These are phyloP conservation scores for Gandaritis pyraliata DNA, from an alignment of 2,888 invertebrate genomes.

Conservation along the genomic window DNA sequence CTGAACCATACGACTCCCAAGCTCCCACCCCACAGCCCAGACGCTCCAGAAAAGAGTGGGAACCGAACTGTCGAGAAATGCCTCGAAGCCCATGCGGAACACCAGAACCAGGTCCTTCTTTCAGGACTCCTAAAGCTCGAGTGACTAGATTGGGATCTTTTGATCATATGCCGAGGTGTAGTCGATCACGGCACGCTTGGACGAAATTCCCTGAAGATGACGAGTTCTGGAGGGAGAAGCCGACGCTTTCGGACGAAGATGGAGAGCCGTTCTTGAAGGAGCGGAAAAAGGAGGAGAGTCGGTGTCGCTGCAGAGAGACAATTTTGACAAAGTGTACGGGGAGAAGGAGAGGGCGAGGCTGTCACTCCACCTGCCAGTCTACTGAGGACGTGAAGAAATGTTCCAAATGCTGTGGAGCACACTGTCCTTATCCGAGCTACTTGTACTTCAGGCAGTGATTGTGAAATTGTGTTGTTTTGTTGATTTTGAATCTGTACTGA, in stretches of 20 bases:
- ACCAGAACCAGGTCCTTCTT: slow-evolving; percentile 14
- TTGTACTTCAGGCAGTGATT: slow-evolving; percentile 51
- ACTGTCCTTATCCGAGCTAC: slow-evolving; percentile 58
- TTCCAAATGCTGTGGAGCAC: slow-evolving; percentile 51
- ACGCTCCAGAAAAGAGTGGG: slow-evolving; percentile 17
- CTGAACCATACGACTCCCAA: background rate
- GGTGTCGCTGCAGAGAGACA: slow-evolving; percentile 27
- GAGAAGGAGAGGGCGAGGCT: slow-evolving; percentile 18
- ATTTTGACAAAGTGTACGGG: slow-evolving; percentile 23
- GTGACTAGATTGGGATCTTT: slow-evolving; percentile 30
- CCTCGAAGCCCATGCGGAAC: slow-evolving; percentile 19
- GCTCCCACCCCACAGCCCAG: slow-evolving; percentile 16
- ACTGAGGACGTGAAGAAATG: slow-evolving; percentile 42
- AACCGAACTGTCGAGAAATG: slow-evolving; percentile 12
- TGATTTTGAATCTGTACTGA: slow-evolving; percentile 9
- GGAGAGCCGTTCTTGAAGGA: slow-evolving; percentile 15
- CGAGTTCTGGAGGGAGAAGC: slow-evolving; percentile 18
- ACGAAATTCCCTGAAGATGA: slow-evolving; percentile 11
- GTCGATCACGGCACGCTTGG: slow-evolving; percentile 11
- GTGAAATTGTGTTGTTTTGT: slow-evolving; percentile 18
- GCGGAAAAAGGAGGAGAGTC: slow-evolving; percentile 12
- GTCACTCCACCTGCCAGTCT: slow-evolving; percentile 7
- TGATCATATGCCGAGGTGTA: slow-evolving; percentile 21
- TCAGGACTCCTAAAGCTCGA: slow-evolving; percentile 11
- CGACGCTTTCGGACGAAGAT: slow-evolving; percentile 20